Conservation (phyloP, 2,888 invertebrate genomes). For the Chirona hameri region DNA sequence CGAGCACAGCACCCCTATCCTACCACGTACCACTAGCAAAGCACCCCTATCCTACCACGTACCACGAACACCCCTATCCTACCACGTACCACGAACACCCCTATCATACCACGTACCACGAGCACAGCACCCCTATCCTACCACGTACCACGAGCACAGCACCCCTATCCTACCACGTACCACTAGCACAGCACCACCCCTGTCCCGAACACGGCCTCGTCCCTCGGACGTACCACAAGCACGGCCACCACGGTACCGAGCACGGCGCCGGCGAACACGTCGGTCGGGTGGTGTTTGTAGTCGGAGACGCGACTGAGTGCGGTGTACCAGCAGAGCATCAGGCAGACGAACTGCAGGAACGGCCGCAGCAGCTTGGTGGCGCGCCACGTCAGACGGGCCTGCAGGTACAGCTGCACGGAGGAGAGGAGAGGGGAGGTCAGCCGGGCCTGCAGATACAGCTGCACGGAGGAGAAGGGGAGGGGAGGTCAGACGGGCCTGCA, state of each 20-base stretch:
- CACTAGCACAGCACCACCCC: not conserved
- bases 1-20: no score
- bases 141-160: no score
- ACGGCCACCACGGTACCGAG: conserved; percentile 51
- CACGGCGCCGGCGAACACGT: conserved; percentile 75
- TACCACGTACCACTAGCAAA: no score
- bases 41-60: no score
- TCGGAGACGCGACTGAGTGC: conserved; percentile 88
- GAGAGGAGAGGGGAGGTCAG: conserved; percentile 11
- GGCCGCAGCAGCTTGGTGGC: conserved; percentile 77
- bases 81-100: no score
- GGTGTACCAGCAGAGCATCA: conserved; percentile 78
- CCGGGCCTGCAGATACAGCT: not conserved
- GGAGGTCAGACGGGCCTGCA: conserved; percentile 58
- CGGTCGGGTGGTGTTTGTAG: conserved; percentile 98
- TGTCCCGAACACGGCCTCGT: not conserved
- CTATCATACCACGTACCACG: no score
- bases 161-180: no score
- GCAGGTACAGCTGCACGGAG: conserved; percentile 71
- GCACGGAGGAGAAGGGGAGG: no score
- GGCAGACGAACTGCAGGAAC: conserved; percentile 73
- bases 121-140: no score
- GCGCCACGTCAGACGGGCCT: conserved; percentile 75
- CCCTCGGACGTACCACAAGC: conserved; percentile 42
- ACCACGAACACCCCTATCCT: no score